Evolutionary conservation across 2,888 invertebrate species (phyloP), one percentile per base, ranked within the genome.

Genomic region (Clanis bilineata): DNA sequence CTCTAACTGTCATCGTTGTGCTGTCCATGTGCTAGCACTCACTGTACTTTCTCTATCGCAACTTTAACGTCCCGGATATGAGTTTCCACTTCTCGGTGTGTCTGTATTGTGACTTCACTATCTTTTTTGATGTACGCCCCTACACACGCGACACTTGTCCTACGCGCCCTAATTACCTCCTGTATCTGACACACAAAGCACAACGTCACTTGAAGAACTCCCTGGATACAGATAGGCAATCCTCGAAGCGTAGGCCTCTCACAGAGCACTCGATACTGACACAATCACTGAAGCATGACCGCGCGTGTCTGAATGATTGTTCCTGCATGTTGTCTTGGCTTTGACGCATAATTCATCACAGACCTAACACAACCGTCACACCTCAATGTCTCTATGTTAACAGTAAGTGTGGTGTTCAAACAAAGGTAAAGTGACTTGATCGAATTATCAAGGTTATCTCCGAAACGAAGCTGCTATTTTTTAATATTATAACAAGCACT

Each of bases 241-340:
- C 72, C 64, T 61, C 70, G 72, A 15, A 41, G 67, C 62, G 65
- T 80, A 72, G 76, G 65, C 68, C 41, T 60, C 74, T 78, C 77
- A 88, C 88, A 85, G 78, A 85, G 86, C 88, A 90, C 89, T 89
- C 86, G 79, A 80, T 75, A 77, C 54, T 41, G 36, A 61, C 61
- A 66, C 58, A 72, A 77, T 82, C 87, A 88, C 84, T 80, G 81
- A 83, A 87, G 90, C 90, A 90, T 91, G 90, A 77, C 80, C 82
- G 79, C 82, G 88, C 83, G 86, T 86, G 77, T 85, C 86, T 86
- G 51, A 51, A 80, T 86, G 85, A 74, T 76, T 89, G 87, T 86
- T 83, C 84, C 87, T 92, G 91, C 91, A 92, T 92, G 91, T 72
- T 90, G 91, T 90, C 89, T 91, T 92, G 90, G 91, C 91, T 92